These are phyloP conservation scores for Chaetorhynchus papuensis DNA, from an alignment of 2,113 vertebrate species.

Conservation along the genomic window DNA sequence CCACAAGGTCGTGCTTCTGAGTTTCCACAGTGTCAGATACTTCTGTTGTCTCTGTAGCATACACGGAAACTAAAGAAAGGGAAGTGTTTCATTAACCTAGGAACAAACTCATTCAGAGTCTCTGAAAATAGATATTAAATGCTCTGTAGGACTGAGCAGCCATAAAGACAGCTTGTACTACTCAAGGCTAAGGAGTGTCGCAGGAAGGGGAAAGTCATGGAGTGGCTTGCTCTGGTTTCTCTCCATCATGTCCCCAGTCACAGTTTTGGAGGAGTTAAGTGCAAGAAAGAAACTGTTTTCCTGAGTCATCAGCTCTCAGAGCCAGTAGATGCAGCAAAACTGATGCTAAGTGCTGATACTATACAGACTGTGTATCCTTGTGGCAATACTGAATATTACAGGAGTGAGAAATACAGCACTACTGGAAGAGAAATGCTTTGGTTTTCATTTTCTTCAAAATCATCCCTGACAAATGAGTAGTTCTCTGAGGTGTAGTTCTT, in stretches of 20 bases:
- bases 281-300: background rate
- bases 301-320: background rate
- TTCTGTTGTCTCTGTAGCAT: background rate
- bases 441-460: background rate
- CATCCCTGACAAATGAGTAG: background rate
- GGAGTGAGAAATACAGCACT: background rate
- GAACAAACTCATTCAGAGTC: background rate
- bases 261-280: background rate
- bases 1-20: background rate
- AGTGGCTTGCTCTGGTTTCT: background rate
- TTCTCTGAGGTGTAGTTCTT: background rate
- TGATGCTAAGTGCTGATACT: background rate
- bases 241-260: background rate
- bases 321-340: background rate
- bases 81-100: background rate
- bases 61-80: background rate
- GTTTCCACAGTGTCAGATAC: background rate
- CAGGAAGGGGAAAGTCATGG: background rate
- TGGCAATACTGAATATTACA: background rate
- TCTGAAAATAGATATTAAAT: background rate
- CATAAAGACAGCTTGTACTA: background rate
- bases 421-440: background rate
- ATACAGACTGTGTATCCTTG: background rate
- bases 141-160: background rate
- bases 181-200: background rate